These are phyloP conservation scores for Noturus placidus DNA, from an alignment of 2,113 vertebrate genomes.

Conservation along the genomic window DNA sequence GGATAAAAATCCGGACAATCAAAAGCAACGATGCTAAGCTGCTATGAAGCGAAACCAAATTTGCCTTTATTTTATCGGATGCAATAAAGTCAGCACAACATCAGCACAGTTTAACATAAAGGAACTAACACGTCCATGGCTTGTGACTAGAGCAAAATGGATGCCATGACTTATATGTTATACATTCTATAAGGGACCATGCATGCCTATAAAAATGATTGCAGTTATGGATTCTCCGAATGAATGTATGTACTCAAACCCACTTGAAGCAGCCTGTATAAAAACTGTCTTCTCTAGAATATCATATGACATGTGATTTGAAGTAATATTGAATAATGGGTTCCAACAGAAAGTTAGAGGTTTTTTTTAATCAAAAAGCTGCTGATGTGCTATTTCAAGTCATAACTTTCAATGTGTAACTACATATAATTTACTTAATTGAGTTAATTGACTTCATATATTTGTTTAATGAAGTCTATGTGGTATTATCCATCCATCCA, in stretches of 20 bases:
- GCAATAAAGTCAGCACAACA: slow-evolving; percentile 45
- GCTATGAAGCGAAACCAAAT: slow-evolving; percentile 47
- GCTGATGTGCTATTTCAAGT: not conserved
- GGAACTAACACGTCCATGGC: not conserved
- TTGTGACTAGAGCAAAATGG: not conserved
- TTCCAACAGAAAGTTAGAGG: not conserved
- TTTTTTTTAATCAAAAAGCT: not conserved
- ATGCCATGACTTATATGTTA: not conserved
- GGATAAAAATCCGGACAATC: slow-evolving; percentile 37
- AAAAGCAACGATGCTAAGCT: slow-evolving; percentile 41
- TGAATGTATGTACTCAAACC: not conserved
- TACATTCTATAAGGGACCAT: slow-evolving; percentile 10
- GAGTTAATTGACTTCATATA: not conserved
- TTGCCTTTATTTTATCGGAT: slow-evolving; percentile 49
- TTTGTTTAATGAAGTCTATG: not conserved
- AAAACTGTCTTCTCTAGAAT: not conserved
- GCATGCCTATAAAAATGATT: slow-evolving; percentile 17
- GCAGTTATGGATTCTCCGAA: not conserved
- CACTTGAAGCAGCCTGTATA: not conserved
- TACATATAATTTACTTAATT: not conserved
- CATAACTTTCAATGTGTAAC: not conserved
- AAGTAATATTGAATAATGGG: not conserved
- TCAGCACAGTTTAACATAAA: slow-evolving; percentile 38
- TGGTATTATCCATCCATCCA: too few relatives aligned
- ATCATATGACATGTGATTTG: not conserved